Conservation (phyloP, 2,113 vertebrate genomes). For the Lycocorax pyrrhopterus region DNA sequence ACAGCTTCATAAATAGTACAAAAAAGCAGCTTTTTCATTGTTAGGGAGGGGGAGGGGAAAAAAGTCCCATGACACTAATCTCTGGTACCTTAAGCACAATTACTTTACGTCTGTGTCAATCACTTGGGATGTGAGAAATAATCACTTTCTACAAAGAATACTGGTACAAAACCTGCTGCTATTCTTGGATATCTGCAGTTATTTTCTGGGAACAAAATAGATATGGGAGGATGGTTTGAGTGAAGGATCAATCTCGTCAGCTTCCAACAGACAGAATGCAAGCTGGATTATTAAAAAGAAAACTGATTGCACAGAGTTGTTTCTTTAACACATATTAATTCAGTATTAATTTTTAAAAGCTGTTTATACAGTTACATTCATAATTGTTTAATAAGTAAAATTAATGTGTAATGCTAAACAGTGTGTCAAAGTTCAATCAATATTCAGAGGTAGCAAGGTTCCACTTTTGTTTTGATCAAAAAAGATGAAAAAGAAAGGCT, state of each 20-base stretch:
- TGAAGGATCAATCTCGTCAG: not conserved
- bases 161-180: not conserved
- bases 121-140: conserved; percentile 14
- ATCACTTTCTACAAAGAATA: conserved; percentile 12
- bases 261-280: not conserved
- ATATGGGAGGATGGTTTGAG: not conserved
- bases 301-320: no score
- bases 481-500: not conserved
- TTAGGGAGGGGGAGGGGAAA: not conserved
- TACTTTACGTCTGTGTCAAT: conserved; percentile 22
- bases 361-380: not conserved
- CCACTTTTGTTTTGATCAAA: not conserved
- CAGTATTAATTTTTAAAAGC: not conserved
- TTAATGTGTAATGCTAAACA: not conserved
- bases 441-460: not conserved
- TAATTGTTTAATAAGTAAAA: not conserved
- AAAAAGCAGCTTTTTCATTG: not conserved
- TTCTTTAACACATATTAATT: not conserved
- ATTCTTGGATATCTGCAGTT: conserved; percentile 9
- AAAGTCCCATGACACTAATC: not conserved
- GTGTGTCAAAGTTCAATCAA: not conserved
- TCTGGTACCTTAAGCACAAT: not conserved
- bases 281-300: not conserved
- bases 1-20: not conserved
- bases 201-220: not conserved